phyloP scores from a whole-genome alignment of 2,797 vertebrate genomes.

The Microctenopoma steveboyesi region DNA sequence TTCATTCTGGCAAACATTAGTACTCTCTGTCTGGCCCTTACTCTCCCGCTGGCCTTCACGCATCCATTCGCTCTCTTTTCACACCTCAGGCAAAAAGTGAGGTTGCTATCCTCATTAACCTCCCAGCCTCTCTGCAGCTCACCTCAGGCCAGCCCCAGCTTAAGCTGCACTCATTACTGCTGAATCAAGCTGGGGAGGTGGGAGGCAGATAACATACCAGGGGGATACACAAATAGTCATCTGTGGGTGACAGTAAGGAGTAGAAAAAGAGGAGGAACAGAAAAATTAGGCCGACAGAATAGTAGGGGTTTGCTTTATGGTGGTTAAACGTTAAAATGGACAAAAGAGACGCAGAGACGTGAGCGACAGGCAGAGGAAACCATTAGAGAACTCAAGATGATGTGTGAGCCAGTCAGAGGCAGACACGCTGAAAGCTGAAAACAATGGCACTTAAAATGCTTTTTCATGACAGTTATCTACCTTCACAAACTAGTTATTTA shows the following conservation, averaged over 20 bases:
- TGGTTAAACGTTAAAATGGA: slow-evolving; percentile 47
- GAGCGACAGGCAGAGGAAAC: slow-evolving; percentile 58
- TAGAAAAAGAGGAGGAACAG: slow-evolving; percentile 24
- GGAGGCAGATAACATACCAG: slow-evolving; percentile 30
- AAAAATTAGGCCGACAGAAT: slow-evolving; percentile 23
- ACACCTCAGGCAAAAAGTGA: slow-evolving; percentile 73
- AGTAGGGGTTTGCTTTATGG: slow-evolving; percentile 43
- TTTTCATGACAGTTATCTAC: slow-evolving; percentile 71
- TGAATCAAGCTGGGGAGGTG: slow-evolving; percentile 56
- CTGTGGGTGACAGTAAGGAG: slow-evolving; percentile 36
- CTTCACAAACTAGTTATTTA: slow-evolving; percentile 63
- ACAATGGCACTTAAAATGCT: slow-evolving; percentile 58
- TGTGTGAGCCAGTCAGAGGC: slow-evolving; percentile 68
- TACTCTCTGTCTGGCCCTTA: slow-evolving; percentile 40
- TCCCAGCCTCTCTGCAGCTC: slow-evolving; percentile 66
- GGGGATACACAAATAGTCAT: slow-evolving; percentile 22
- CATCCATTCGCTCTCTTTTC: slow-evolving; percentile 57
- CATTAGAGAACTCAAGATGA: slow-evolving; percentile 65
- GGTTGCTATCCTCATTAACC: slow-evolving; percentile 83
- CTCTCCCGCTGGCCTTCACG: slow-evolving; percentile 37
- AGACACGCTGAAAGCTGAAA: slow-evolving; percentile 64
- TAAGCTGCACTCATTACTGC: slow-evolving; percentile 72
- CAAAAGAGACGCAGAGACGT: slow-evolving; percentile 43
- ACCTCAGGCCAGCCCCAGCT: slow-evolving; percentile 72
- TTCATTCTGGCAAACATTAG: slow-evolving; percentile 37